Conservation (phyloP, 2,113 vertebrate species). For the Lampris incognitus region DNA sequence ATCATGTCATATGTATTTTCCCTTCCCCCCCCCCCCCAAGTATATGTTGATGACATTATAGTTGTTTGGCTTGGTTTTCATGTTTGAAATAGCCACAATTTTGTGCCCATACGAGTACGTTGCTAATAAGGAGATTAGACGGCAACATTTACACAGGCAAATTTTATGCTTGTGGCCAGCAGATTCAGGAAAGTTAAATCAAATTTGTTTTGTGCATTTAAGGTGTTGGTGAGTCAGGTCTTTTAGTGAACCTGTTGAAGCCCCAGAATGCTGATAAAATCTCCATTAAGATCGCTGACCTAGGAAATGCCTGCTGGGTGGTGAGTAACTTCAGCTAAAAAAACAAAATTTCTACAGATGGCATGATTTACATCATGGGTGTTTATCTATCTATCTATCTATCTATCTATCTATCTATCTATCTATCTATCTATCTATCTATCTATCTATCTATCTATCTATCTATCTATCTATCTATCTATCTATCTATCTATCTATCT, state of each 20-base stretch:
- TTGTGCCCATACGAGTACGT: no score
- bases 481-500: no score
- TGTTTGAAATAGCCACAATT: no score
- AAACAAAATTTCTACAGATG: not conserved
- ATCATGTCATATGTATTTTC: not conserved
- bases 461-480: no score
- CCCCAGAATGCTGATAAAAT: constrained; percentile 87
- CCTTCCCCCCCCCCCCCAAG: not conserved
- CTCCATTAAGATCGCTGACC: constrained; percentile 88
- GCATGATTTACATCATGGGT: no score
- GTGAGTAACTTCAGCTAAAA: constrained; percentile 81
- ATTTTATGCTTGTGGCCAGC: not conserved
- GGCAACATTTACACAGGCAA: not conserved
- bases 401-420: no score
- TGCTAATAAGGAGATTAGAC: not conserved
- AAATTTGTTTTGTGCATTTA: constrained; percentile 21
- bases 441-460: no score
- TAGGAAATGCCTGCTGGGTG: constrained; percentile 94
- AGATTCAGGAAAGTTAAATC: not conserved
- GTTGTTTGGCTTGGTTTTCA: no score
- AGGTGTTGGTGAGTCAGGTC: constrained; percentile 74
- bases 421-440: no score
- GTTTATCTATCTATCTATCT: no score
- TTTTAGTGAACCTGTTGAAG: constrained; percentile 88
- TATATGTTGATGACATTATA: no score